Conservation (phyloP, 2,113 vertebrate genomes). For the Malurus melanocephalus region DNA sequence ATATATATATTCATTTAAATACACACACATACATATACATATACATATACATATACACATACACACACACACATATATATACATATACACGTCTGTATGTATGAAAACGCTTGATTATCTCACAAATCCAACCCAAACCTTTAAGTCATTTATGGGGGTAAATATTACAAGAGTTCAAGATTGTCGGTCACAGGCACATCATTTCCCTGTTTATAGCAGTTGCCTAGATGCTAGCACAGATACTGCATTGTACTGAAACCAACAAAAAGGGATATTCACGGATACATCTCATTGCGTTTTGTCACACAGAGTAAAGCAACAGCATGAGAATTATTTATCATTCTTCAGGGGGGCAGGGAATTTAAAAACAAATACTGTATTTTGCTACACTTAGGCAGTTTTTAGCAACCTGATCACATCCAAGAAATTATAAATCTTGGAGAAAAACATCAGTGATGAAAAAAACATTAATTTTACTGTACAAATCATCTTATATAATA, state of each 20-base stretch:
- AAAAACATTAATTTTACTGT: background rate
- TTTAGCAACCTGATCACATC: slow-evolving; percentile 27
- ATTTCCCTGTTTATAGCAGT: slow-evolving; percentile 11
- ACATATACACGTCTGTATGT: background rate
- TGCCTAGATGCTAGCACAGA: slow-evolving; percentile 42
- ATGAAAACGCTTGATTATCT: background rate
- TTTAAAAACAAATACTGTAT: slow-evolving; percentile 37
- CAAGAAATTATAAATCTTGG: slow-evolving; percentile 19
- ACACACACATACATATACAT: too few relatives aligned
- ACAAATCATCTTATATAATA: background rate
- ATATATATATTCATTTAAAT: background rate
- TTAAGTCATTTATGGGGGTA: background rate
- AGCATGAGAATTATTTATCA: slow-evolving; percentile 17
- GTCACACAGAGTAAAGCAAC: background rate
- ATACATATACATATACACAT: too few relatives aligned
- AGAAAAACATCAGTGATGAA: background rate
- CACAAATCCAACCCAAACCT: slow-evolving; percentile 21
- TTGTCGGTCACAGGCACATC: background rate
- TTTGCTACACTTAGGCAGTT: slow-evolving; percentile 32
- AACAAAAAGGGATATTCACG: slow-evolving; percentile 47
- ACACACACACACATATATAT: too few relatives aligned
- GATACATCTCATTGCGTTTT: slow-evolving; percentile 40
- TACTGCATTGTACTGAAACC: slow-evolving; percentile 23
- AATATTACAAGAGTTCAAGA: slow-evolving; percentile 30
- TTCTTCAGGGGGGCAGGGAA: background rate